phyloP scores from a whole-genome alignment of 2,888 invertebrate genomes.

The Gari tellinella region DNA sequence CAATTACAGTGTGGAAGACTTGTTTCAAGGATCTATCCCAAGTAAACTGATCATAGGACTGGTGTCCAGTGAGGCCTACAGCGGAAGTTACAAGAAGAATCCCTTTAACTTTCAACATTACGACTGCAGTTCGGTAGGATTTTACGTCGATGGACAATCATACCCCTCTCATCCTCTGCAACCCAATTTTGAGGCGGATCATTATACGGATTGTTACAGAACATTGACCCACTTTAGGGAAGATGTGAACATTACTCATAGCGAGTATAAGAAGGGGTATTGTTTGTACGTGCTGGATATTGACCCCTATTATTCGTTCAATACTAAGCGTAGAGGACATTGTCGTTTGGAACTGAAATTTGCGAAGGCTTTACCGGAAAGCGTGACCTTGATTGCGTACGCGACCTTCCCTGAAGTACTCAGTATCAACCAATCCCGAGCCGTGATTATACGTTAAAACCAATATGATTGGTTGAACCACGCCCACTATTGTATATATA shows the following conservation, averaged over 20 bases:
- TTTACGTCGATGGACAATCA: slow-evolving; percentile 46
- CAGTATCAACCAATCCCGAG: slow-evolving; percentile 14
- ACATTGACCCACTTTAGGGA: slow-evolving; percentile 26
- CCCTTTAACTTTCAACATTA: slow-evolving; percentile 49
- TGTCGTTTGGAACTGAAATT: slow-evolving; percentile 38
- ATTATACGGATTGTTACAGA: slow-evolving; percentile 40
- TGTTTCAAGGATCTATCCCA: slow-evolving; percentile 23
- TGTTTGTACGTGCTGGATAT: slow-evolving; percentile 25
- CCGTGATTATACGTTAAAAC: slow-evolving; percentile 1
- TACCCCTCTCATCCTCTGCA: slow-evolving; percentile 37
- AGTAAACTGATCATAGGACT: slow-evolving; percentile 25
- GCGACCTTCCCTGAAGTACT: slow-evolving; percentile 37
- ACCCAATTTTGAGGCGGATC: slow-evolving; percentile 28
- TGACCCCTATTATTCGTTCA: slow-evolving; percentile 26
- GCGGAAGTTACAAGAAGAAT: slow-evolving; percentile 26
- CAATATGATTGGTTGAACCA: no score
- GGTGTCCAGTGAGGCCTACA: slow-evolving; percentile 28
- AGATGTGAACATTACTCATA: slow-evolving; percentile 21
- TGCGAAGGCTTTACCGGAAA: slow-evolving; percentile 31
- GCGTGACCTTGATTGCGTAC: slow-evolving; percentile 32
- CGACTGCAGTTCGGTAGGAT: slow-evolving; percentile 19
- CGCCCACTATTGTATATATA: no score
- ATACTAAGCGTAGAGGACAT: slow-evolving; percentile 31
- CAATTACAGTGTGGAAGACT: slow-evolving; percentile 19
- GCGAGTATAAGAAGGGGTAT: slow-evolving; percentile 36